Evolutionary conservation across 2,888 invertebrate genomes (phyloP), one percentile per base, ranked within the genome.

Genomic region (Seladonia tumulorum): DNA sequence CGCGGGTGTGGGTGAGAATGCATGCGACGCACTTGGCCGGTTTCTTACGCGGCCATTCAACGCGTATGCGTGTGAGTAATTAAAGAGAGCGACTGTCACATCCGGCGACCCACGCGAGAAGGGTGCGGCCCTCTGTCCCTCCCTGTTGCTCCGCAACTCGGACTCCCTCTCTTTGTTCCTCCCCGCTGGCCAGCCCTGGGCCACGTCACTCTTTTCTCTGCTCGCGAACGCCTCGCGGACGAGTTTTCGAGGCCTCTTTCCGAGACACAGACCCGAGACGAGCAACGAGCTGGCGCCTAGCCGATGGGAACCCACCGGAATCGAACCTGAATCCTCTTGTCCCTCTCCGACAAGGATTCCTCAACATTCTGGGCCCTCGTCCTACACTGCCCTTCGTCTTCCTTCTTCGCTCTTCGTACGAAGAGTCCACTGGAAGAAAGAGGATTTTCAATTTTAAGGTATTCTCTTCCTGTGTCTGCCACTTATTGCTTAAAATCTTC

Each of bases 51-150:
- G 90, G 85, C 83, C 89, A 83, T 88, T 82, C 89, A 87, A 79
- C 90, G 88, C 87, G 88, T 92, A 90, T 92, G 92, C 92, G 93
- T 92, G 94, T 93, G 94, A 94, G 95, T 95, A 95, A 95, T 95
- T 95, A 95, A 95, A 95, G 94, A 94, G 94, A 94, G 94, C 94
- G 94, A 94, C 94, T 93, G 94, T 94, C 94, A 94, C 94, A 95
- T 95, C 95, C 95, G 95, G 94, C 95, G 94, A 94, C 95, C 95
- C 95, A 95, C 95, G 95, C 95, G 93, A 93, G 89, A 93, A 94
- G 95, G 94, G 95, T 94, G 94, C 94, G 94, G 94, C 93, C 93
- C 87, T 81, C 82, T 73, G 88, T 89, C 88, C 90, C 89, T 91
- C 87, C 89, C 86, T 60, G 25, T 25, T 60, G 60, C 88, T 89